phyloP scores from a whole-genome alignment of 2,113 vertebrate species.

The Ptilorrhoa leucosticta region DNA sequence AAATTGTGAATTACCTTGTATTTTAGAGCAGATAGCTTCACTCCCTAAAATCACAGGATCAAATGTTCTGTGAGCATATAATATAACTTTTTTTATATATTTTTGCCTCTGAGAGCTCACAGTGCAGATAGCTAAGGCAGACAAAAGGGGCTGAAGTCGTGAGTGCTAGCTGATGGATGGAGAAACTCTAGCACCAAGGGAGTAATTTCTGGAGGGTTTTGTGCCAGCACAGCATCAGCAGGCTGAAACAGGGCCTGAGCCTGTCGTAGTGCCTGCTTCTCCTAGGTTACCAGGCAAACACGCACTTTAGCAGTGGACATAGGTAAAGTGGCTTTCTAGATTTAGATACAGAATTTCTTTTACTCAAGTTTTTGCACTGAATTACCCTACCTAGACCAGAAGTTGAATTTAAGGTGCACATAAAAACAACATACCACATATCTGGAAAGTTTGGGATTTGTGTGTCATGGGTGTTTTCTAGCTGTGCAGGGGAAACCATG shows the following conservation, averaged over 20 bases:
- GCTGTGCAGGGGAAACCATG: background rate
- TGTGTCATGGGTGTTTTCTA: background rate
- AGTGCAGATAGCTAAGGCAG: background rate
- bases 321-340: background rate
- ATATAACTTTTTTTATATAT: background rate
- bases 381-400: background rate
- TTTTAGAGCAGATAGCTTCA: background rate
- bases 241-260: background rate
- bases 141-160: background rate
- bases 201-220: background rate
- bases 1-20: background rate
- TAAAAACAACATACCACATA: rapidly evolving
- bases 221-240: background rate
- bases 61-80: background rate
- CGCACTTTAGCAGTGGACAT: rapidly evolving
- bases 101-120: background rate
- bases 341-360: background rate
- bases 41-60: background rate
- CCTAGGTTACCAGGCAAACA: background rate
- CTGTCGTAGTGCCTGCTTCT: background rate
- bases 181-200: background rate
- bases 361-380: background rate
- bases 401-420: background rate
- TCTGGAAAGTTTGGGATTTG: background rate
- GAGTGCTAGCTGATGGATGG: background rate